Evolutionary conservation across 2,888 invertebrate species (phyloP).

Genomic region (Tromatobia lineatoria): DNA sequence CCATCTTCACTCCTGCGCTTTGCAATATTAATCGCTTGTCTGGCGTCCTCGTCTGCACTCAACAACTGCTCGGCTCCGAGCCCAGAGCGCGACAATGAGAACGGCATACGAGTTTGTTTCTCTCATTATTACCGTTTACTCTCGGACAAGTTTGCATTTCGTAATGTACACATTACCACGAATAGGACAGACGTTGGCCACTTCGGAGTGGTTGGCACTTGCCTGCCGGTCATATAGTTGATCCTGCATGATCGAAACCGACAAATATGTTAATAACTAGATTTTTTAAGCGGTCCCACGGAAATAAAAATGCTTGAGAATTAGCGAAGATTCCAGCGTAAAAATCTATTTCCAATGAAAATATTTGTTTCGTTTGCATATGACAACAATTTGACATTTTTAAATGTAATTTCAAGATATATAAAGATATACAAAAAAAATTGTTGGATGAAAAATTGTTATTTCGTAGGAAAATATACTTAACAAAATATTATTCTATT

Average conservation of each 20-base stretch:
- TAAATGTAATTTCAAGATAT: neutral
- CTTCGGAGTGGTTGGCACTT: neutral
- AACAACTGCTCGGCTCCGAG: neutral
- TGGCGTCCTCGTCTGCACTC: neutral
- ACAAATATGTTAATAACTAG: neutral
- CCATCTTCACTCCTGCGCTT: constrained; percentile 28
- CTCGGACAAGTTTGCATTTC: constrained; percentile 26
- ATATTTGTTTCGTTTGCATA: too few relatives aligned
- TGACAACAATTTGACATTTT: neutral
- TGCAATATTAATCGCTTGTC: constrained; percentile 49
- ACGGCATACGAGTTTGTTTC: constrained; percentile 1
- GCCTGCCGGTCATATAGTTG: neutral
- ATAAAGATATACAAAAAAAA: too few relatives aligned
- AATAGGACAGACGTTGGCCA: neutral
- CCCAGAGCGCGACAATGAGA: constrained; percentile 20
- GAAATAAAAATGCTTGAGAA: too few relatives aligned
- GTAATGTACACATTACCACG: neutral
- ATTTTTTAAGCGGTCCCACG: too few relatives aligned
- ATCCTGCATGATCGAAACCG: neutral
- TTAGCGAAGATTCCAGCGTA: too few relatives aligned
- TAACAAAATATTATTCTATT: too few relatives aligned
- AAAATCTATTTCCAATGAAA: too few relatives aligned
- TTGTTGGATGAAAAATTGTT: too few relatives aligned
- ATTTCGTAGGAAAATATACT: too few relatives aligned
- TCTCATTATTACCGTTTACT: neutral